Evolutionary conservation across 2,113 vertebrate species (phyloP).

Genomic region (Bubo scandiacus): DNA sequence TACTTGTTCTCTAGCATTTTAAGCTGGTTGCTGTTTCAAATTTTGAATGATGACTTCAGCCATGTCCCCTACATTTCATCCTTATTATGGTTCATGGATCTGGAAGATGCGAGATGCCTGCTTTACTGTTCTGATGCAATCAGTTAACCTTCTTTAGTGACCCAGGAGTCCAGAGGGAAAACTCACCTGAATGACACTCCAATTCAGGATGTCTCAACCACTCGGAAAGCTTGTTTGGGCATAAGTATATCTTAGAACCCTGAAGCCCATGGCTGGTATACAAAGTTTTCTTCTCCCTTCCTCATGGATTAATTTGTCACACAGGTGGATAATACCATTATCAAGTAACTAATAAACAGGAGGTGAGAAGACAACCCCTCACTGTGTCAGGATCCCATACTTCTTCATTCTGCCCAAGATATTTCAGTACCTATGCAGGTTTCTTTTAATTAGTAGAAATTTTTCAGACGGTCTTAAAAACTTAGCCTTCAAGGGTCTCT

Average conservation of each 20-base stretch:
- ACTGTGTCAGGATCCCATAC: neutral
- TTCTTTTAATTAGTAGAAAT: neutral
- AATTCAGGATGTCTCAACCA: neutral
- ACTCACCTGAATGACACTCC: neutral
- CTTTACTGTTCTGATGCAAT: neutral
- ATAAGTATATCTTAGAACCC: neutral
- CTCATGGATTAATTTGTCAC: neutral
- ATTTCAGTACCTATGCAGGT: neutral
- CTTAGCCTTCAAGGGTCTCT: neutral
- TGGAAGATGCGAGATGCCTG: neutral
- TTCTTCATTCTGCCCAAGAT: neutral
- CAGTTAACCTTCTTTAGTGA: neutral
- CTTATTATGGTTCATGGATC: neutral
- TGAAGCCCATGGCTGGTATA: neutral
- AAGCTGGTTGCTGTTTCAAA: neutral
- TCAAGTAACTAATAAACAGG: neutral
- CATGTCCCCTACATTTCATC: neutral
- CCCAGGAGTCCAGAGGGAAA: neutral
- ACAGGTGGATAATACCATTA: neutral
- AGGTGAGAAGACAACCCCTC: neutral
- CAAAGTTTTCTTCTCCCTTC: neutral
- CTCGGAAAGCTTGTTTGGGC: neutral
- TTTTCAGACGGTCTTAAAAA: neutral
- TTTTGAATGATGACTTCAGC: neutral
- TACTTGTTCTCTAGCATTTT: fast-evolving